These are phyloP conservation scores for Fistularia tabacaria DNA, from an alignment of 2,797 vertebrate genomes.

Conservation along the genomic window DNA sequence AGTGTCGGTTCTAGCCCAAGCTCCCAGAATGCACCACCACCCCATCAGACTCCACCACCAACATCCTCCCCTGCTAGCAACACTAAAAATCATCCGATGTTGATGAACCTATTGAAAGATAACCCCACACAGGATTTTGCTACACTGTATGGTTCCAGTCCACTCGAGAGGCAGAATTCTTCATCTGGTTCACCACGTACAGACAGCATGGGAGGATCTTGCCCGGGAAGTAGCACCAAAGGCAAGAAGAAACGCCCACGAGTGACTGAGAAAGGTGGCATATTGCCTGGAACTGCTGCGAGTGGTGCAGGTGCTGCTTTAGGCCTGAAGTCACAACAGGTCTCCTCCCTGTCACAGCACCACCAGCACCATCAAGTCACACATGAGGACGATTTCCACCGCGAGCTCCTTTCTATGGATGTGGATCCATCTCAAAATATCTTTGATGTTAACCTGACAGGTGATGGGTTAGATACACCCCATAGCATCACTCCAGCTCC, in stretches of 20 bases:
- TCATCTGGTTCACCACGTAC: conserved; percentile 89
- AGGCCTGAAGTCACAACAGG: conserved; percentile 67
- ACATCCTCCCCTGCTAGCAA: conserved; percentile 97
- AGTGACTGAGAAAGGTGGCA: conserved; percentile 64
- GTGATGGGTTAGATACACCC: conserved; percentile 92
- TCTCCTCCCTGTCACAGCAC: conserved; percentile 67
- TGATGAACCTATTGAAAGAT: conserved; percentile 98
- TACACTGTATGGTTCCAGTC: conserved; percentile 87
- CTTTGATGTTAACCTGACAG: conserved; percentile 92
- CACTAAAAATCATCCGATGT: conserved; percentile 99
- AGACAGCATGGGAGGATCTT: conserved; percentile 77
- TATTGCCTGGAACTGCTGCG: conserved; percentile 54
- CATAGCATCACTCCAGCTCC: conserved; percentile 96
- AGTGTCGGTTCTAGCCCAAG: conserved; percentile 93
- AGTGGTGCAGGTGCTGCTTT: conserved; percentile 43
- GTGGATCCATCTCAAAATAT: conserved; percentile 95
- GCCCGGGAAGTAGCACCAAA: conserved; percentile 74
- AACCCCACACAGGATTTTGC: conserved; percentile 97
- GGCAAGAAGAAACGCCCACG: conserved; percentile 92
- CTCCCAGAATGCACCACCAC: conserved; percentile 81
- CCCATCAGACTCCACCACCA: conserved; percentile 93
- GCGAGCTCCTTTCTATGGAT: conserved; percentile 97
- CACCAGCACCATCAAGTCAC: conserved; percentile 82
- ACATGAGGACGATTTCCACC: conserved; percentile 96
- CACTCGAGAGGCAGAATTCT: conserved; percentile 94